Conservation (phyloP, 2,888 invertebrate species). For the Lepidonotus clava region DNA sequence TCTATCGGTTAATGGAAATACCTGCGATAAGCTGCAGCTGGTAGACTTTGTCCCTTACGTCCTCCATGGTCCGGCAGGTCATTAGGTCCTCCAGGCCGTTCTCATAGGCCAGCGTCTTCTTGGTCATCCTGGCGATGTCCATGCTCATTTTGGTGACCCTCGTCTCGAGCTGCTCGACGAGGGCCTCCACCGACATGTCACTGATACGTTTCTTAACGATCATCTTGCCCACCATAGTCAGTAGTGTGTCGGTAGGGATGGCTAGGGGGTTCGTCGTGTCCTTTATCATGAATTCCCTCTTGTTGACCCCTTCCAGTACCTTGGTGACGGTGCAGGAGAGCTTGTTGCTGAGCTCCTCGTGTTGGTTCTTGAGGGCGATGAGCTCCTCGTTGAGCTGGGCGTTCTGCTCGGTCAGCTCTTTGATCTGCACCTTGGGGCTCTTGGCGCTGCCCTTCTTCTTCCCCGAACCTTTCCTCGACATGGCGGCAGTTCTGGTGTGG, state of each 20-base stretch:
- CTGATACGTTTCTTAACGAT: slow-evolving; percentile 58
- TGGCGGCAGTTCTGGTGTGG: no score
- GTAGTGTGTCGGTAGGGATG: background rate
- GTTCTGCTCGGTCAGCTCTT: slow-evolving; percentile 59
- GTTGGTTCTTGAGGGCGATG: slow-evolving; percentile 48
- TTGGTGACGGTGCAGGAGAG: slow-evolving; percentile 35
- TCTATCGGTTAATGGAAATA: no score
- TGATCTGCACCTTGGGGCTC: slow-evolving; percentile 58
- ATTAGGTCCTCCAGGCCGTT: slow-evolving; percentile 72
- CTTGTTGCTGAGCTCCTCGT: slow-evolving; percentile 50
- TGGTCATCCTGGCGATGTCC: slow-evolving; percentile 73
- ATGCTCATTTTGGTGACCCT: slow-evolving; percentile 74
- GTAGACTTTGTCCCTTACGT: slow-evolving; percentile 68
- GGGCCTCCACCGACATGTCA: slow-evolving; percentile 67
- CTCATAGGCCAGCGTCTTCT: slow-evolving; percentile 72
- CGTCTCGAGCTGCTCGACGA: slow-evolving; percentile 77
- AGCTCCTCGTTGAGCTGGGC: slow-evolving; percentile 58
- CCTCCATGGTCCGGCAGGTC: slow-evolving; percentile 65
- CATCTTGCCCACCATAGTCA: slow-evolving; percentile 55
- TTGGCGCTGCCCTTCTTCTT: slow-evolving; percentile 52
- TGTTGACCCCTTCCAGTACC: slow-evolving; percentile 54
- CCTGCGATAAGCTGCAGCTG: slow-evolving; percentile 71
- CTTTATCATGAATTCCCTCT: slow-evolving; percentile 52
- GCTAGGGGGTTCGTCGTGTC: slow-evolving; percentile 42
- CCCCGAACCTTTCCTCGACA: slow-evolving; percentile 51